Base-by-base conservation (phyloP, 2,888 invertebrate species). In the Chelonus formosanus region DNA sequence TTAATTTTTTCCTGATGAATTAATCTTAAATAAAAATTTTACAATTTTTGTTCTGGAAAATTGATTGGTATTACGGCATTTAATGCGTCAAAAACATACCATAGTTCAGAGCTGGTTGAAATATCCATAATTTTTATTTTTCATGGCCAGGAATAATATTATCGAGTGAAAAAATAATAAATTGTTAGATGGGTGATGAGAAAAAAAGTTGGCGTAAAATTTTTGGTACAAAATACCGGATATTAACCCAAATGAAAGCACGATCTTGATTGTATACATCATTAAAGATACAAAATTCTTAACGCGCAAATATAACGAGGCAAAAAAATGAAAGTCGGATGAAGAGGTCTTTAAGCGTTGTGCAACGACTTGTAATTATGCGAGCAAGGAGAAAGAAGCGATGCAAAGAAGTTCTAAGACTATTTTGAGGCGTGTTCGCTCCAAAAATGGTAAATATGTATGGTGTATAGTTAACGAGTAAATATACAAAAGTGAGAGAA, bases 291-390 rank as follows among this genome's bases (percentile, higher is more conserved):
- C 34, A 45, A 55, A 65, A 65, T 57, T 54, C 43, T 3, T 40
- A 31, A 65, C 40, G 55, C 31, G 35, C 8, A 36, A 32, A 34
- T 53, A 52, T 55, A 55, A 61, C 48, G 48, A 20, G 47, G 40
- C 7, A 55, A 57, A 61, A 61, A 40, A 43, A 52, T 47, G 55
- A 68, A 68, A 55, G 63, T 59, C 58, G 61, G 55, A 44, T 67
- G 31, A 43, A 58, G 52, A 56, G 56, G 60, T 58, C 36, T 63
- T 58, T 52, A 52, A 62, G 35, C n/a, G 52, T 66, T 66, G 57
- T 61, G 52, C 56, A 66, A 66, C 31, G 50, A 47, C 47, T 35
- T 40, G 60, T 65, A 65, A 66, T 61, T 62, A 61, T 52, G 52
- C 52, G 61, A 62, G 61, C 40, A 65, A 20, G 44, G 43, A 48